Evolutionary conservation across 2,797 vertebrate genomes (phyloP).

Genomic region (Orestias chungarensis): DNA sequence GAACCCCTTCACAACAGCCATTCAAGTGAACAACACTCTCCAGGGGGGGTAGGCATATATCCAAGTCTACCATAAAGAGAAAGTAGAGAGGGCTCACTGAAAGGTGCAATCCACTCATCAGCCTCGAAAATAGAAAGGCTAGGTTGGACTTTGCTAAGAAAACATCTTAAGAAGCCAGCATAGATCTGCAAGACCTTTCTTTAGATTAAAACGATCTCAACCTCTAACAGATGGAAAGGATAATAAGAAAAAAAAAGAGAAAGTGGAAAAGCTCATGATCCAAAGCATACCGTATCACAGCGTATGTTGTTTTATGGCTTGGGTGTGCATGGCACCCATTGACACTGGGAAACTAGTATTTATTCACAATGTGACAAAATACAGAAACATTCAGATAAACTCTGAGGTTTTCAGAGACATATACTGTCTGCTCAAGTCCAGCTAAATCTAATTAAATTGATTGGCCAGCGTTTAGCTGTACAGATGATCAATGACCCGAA

Average conservation of each 20-base stretch:
- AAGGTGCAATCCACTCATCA: neutral
- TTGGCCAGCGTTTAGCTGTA: too few species aligned
- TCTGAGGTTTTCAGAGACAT: neutral
- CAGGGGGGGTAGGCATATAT: neutral
- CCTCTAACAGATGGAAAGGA: neutral
- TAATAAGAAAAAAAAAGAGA: neutral
- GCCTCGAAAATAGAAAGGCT: neutral
- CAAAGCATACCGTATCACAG: neutral
- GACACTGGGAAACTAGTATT: neutral
- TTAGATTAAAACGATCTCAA: neutral
- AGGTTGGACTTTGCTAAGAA: neutral
- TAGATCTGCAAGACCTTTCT: neutral
- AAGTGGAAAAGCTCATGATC: too few species aligned
- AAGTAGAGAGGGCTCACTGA: neutral
- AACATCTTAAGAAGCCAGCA: neutral
- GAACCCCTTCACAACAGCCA: conserved; percentile 3
- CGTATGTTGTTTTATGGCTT: too few species aligned
- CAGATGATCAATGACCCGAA: too few species aligned
- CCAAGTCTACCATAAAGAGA: neutral
- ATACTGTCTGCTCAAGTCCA: neutral
- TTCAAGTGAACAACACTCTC: neutral
- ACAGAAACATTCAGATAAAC: neutral
- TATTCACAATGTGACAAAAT: neutral
- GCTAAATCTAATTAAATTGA: neutral
- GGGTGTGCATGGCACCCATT: neutral